Evolutionary conservation across 2,113 vertebrate species (phyloP).

Genomic region (Spheniscus mendiculus): DNA sequence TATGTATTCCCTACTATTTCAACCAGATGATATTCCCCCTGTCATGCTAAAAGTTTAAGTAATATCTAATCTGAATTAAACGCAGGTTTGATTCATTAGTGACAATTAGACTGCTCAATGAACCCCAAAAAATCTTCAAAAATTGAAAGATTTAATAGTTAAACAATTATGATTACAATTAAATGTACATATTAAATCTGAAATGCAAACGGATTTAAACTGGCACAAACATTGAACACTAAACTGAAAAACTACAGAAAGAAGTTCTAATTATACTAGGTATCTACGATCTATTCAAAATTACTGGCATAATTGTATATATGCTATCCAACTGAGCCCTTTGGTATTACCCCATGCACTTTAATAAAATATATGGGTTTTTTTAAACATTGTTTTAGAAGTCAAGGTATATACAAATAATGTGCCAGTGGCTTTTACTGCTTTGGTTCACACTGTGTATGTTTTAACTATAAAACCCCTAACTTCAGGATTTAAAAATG

Average conservation of each 20-base stretch:
- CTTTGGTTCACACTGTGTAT: neutral
- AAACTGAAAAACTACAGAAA: neutral
- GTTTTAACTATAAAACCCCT: neutral
- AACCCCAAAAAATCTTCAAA: neutral
- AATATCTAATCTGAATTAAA: neutral
- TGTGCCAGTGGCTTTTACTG: neutral
- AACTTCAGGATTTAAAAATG: neutral
- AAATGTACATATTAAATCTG: neutral
- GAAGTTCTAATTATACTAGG: neutral
- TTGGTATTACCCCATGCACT: neutral
- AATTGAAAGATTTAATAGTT: neutral
- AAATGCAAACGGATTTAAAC: neutral
- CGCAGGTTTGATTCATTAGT: neutral
- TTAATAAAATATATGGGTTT: neutral
- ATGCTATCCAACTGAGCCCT: neutral
- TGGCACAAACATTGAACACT: neutral
- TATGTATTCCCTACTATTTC: neutral
- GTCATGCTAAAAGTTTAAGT: neutral
- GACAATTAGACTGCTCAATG: neutral
- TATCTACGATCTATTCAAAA: neutral
- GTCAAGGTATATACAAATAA: neutral
- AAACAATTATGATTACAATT: neutral
- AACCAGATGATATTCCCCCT: neutral
- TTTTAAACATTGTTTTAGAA: neutral
- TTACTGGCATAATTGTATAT: neutral